These are phyloP conservation scores for Poecile montanus DNA, from an alignment of 2,797 vertebrate genomes.

Conservation along the genomic window DNA sequence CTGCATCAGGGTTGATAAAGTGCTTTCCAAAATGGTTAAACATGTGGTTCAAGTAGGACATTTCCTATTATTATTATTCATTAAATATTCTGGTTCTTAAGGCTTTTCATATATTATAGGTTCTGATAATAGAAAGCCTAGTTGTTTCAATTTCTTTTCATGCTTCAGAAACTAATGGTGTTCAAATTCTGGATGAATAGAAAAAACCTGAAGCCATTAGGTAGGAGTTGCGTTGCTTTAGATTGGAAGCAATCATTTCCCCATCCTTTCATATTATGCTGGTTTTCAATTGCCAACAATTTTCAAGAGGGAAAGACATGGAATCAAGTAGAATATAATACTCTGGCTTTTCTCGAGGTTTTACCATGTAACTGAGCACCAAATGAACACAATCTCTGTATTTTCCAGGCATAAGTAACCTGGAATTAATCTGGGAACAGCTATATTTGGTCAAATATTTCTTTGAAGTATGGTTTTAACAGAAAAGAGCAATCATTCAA, in stretches of 20 bases:
- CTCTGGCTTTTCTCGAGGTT: background rate
- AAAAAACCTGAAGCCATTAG: background rate
- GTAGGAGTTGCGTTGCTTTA: background rate
- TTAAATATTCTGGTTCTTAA: background rate
- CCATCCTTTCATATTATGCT: background rate
- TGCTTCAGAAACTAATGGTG: background rate
- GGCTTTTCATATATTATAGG: background rate
- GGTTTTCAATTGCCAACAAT: background rate
- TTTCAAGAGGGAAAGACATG: background rate
- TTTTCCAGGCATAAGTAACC: background rate
- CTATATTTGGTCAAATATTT: background rate
- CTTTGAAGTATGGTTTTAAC: background rate
- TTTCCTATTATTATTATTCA: background rate
- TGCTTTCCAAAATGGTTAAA: background rate
- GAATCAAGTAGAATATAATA: background rate
- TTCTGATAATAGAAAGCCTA: background rate
- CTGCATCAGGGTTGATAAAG: background rate
- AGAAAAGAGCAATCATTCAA: background rate
- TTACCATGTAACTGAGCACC: background rate
- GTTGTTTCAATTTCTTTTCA: constrained; percentile 3
- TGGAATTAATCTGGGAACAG: background rate
- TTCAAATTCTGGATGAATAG: background rate
- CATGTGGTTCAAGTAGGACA: background rate
- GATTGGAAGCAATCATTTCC: constrained; percentile 1
- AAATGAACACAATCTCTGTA: background rate